phyloP scores from a whole-genome alignment of 2,888 invertebrate species.

The Ophraella communa region DNA sequence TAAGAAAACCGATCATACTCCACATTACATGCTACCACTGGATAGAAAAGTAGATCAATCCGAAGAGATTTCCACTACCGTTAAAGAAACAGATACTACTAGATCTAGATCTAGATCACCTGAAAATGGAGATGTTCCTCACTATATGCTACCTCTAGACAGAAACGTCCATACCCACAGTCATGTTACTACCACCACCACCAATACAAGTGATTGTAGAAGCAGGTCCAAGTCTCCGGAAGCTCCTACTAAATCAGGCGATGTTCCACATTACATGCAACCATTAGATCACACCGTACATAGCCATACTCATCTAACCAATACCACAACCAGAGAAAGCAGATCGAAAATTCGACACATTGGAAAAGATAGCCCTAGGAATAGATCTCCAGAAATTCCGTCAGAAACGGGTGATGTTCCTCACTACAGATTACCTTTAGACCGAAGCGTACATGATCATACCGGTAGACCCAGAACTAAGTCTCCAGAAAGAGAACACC shows the following conservation, averaged over 20 bases:
- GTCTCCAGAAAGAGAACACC: not conserved
- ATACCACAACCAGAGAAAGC: constrained; percentile 16
- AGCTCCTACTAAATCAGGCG: constrained; percentile 1
- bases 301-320: constrained; percentile 36
- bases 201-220: not conserved
- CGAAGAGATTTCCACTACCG: no score
- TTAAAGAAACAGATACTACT: constrained; percentile 34
- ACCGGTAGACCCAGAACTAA: not conserved
- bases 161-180: constrained; percentile 25
- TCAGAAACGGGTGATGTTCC: constrained; percentile 15
- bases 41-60: no score
- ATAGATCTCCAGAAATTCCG: not conserved
- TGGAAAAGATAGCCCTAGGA: not conserved
- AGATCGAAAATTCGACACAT: not conserved
- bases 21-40: constrained; percentile 53
- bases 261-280: constrained; percentile 51
- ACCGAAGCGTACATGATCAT: constrained; percentile 1
- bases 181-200: not conserved
- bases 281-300: constrained; percentile 49
- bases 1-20: constrained; percentile 24
- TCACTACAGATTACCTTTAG: constrained; percentile 31
- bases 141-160: constrained; percentile 55
- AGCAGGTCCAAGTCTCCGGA: not conserved
- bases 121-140: constrained; percentile 46
- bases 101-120: constrained; percentile 33